phyloP scores from a whole-genome alignment of 2,797 vertebrate genomes.

The Siniperca scherzeri region DNA sequence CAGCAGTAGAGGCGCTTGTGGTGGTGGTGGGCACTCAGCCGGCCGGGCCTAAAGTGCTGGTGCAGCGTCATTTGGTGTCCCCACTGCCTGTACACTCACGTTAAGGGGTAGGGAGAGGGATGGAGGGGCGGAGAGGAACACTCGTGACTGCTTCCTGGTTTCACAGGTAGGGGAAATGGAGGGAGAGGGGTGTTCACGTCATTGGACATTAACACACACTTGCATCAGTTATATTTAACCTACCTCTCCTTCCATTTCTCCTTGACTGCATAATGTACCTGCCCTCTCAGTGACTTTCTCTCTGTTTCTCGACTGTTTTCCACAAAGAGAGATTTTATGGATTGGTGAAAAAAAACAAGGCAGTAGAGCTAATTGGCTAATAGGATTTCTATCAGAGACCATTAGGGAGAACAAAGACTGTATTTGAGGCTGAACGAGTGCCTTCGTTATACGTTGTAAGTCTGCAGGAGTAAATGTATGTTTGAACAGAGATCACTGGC shows the following conservation, averaged over 20 bases:
- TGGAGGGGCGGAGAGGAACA: conserved; percentile 31
- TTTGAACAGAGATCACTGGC: conserved; percentile 27
- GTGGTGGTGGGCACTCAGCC: conserved; percentile 62
- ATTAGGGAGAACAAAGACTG: conserved; percentile 73
- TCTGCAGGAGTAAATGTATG: conserved; percentile 39
- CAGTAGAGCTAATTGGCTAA: conserved; percentile 74
- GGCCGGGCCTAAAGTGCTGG: conserved; percentile 75
- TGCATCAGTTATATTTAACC: conserved; percentile 67
- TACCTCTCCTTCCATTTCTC: conserved; percentile 59
- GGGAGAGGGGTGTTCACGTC: conserved; percentile 48
- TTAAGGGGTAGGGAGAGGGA: conserved; percentile 7
- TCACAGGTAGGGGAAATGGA: conserved; percentile 64
- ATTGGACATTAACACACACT: conserved; percentile 52
- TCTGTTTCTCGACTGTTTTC: conserved; percentile 50
- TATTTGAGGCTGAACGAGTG: conserved; percentile 41
- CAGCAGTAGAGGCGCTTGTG: conserved; percentile 74
- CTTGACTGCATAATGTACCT: conserved; percentile 58
- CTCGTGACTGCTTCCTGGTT: conserved; percentile 63
- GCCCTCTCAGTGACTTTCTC: conserved; percentile 61
- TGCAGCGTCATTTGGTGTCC: conserved; percentile 77
- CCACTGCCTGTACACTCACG: conserved; percentile 47
- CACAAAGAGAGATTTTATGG: conserved; percentile 69
- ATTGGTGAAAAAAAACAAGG: conserved; percentile 66
- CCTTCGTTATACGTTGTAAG: conserved; percentile 4
- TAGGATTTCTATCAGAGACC: conserved; percentile 78